These are phyloP conservation scores for Anticlea derivata DNA, from an alignment of 2,888 invertebrate genomes.

Conservation along the genomic window DNA sequence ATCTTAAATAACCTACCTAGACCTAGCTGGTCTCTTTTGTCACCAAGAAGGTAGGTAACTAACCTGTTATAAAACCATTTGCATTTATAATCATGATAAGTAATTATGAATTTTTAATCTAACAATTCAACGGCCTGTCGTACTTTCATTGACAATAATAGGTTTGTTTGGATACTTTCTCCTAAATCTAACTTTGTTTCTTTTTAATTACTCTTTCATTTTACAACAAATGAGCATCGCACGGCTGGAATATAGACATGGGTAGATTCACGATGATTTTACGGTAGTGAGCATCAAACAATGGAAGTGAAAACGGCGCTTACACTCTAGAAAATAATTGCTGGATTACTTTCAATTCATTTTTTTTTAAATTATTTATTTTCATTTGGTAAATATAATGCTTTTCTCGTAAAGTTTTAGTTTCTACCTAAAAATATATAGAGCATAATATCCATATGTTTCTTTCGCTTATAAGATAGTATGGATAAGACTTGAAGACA, in stretches of 20 bases:
- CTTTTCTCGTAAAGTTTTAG: too few species aligned
- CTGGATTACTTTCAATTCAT: constrained; percentile 62
- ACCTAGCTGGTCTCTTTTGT: too few species aligned
- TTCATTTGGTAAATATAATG: constrained; percentile 14
- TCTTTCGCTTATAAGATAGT: too few species aligned
- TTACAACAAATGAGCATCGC: constrained; percentile 8
- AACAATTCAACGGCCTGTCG: too few species aligned
- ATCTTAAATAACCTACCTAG: too few species aligned
- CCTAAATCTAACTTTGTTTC: constrained; percentile 23
- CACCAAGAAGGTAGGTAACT: too few species aligned
- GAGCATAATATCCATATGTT: too few species aligned
- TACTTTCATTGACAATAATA: background rate
- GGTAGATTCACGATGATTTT: constrained; percentile 53
- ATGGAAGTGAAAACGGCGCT: constrained; percentile 74
- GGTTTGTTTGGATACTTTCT: constrained; percentile 18
- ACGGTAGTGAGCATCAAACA: constrained; percentile 71
- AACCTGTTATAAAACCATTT: too few species aligned
- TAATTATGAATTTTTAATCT: too few species aligned
- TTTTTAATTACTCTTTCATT: constrained; percentile 26
- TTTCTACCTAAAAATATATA: too few species aligned
- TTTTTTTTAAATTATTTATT: constrained; percentile 44
- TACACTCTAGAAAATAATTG: constrained; percentile 60
- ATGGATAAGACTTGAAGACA: too few species aligned
- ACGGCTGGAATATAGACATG: constrained; percentile 28
- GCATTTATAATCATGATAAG: too few species aligned